Base-by-base conservation (phyloP, 2,797 vertebrate genomes). In the Pangasius sanitwongsei region DNA sequence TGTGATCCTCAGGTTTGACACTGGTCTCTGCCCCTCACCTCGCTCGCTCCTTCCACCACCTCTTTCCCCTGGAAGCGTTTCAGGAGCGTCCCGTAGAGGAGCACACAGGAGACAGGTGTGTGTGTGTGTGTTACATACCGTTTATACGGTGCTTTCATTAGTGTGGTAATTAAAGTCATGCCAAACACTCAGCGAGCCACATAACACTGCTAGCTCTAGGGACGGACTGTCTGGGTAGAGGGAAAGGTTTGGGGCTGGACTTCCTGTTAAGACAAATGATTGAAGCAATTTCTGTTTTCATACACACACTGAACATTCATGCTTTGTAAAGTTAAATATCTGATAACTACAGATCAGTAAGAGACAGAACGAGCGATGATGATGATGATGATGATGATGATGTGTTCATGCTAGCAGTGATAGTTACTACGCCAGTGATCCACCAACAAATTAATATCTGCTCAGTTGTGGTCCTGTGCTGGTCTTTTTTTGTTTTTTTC, bases 1-100 rank as follows among this genome's bases (percentile, higher is more conserved):
- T 89, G 44, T 80, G 86, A n/a, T 84, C 11, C 15, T 44, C 87
- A 96, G 98, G 98, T 92, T 95, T 99, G 92, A 99, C 98, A 0
- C 95, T 99, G 92, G 98, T 99, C 85, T 99, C 98, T 25, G 98
- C 98, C 20, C 98, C 98, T 75, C 98, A 99, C 87, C 94, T 99
- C 82, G 98, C 98, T 90, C 95, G 98, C n/a, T 99, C 98, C 85
- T 99, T 99, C 87, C 98, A 99, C 91, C 98, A 99, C 89, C 96
- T 99, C 34, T 99, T 99, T 93, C 98, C 98, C 87, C 95, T 99
- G 91, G 96, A 97, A 91, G 93, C 95, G 50, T 99, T 99, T 92
- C 94, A 93, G 92, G 98, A 99, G 95, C 92, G 92, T 78, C 87
- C 95, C 0, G 65, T 97, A 25, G 95, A 97, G 89, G 95, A 97